phyloP scores from a whole-genome alignment of 2,888 invertebrate genomes.

The Lycocerus yunnanus region DNA sequence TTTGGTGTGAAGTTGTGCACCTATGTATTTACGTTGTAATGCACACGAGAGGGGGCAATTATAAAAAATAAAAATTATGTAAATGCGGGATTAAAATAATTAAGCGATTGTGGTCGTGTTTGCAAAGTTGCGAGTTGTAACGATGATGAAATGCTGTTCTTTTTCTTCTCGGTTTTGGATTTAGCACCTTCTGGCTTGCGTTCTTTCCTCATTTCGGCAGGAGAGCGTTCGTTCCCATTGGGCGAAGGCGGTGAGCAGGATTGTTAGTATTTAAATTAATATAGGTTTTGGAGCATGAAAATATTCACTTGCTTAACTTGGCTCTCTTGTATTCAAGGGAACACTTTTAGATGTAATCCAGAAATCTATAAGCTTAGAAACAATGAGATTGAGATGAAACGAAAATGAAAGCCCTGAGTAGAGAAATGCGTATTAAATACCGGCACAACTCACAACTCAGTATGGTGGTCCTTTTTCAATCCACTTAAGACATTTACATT shows the following conservation, averaged over 20 bases:
- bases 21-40: too few species aligned
- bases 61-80: neutral
- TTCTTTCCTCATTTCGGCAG: neutral
- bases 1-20: neutral
- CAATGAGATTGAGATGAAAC: constrained; percentile 26
- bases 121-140: neutral
- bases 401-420: constrained; percentile 23
- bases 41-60: neutral
- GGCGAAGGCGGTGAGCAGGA: neutral
- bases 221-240: too few species aligned
- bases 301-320: constrained; percentile 20
- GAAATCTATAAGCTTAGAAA: constrained; percentile 28
- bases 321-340: constrained; percentile 23
- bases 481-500: neutral
- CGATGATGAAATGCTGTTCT: neutral
- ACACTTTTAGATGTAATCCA: constrained; percentile 27
- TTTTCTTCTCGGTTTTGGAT: neutral
- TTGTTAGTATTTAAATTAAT: neutral
- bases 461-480: constrained; percentile 3
- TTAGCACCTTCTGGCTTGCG: too few species aligned
- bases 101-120: neutral
- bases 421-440: constrained; percentile 19
- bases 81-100: neutral
- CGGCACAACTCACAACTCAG: constrained; percentile 12
- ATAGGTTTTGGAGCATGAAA: constrained; percentile 15